Evolutionary conservation across 2,113 vertebrate genomes (phyloP).

Genomic region (Cheilinus undulatus): DNA sequence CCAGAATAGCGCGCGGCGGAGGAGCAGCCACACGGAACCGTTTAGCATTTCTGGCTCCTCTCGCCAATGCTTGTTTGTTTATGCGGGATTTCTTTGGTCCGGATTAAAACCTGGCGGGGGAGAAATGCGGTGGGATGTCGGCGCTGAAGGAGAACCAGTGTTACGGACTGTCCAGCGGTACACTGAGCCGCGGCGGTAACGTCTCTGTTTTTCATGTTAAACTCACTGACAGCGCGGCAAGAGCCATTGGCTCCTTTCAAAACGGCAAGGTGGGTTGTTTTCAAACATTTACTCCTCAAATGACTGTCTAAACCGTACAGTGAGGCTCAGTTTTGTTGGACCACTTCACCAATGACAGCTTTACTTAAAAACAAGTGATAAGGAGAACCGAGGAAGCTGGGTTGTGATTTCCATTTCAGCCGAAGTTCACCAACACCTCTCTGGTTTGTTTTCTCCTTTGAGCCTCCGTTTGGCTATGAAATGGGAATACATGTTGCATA

Average conservation of each 20-base stretch:
- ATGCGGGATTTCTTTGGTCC: not conserved
- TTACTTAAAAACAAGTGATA: not conserved
- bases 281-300: not conserved
- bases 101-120: not conserved
- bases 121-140: conserved; percentile 79
- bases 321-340: not conserved
- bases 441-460: conserved; percentile 24
- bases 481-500: conserved; percentile 63
- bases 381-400: not conserved
- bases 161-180: conserved; percentile 89
- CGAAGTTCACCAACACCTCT: conserved; percentile 37
- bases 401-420: conserved; percentile 24
- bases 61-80: conserved; percentile 39
- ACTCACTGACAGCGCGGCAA: conserved; percentile 92
- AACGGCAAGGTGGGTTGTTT: conserved; percentile 81
- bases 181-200: conserved; percentile 81
- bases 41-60: not conserved
- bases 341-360: not conserved
- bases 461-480: conserved; percentile 15
- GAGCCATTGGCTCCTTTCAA: conserved; percentile 87
- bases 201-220: conserved; percentile 92
- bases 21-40: conserved; percentile 31
- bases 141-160: conserved; percentile 87
- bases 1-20: conserved; percentile 75
- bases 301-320: accelerated